Conservation (phyloP, 2,888 invertebrate species). For the Oligia latruncula region DNA sequence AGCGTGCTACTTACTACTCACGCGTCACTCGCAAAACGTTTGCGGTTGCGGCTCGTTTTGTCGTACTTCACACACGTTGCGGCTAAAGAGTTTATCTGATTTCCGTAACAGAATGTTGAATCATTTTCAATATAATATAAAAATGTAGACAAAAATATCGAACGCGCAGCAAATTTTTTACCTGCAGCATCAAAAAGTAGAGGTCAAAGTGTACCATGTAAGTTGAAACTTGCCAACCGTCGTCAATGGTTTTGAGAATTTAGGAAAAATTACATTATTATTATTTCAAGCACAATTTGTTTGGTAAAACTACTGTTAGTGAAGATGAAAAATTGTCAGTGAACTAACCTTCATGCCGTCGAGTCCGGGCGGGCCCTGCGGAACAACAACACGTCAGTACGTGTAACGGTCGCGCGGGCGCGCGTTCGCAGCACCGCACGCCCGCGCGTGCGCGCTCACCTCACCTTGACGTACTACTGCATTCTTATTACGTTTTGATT, state of each 20-base stretch:
- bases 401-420: slow-evolving; percentile 19
- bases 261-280: not conserved
- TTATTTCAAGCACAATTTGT: not conserved
- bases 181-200: not conserved
- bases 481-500: slow-evolving; percentile 13
- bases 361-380: slow-evolving; percentile 97
- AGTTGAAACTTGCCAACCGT: not conserved
- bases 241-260: not conserved
- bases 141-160: not conserved
- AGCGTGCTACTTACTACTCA: not conserved
- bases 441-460: not conserved
- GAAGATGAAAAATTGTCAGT: not conserved
- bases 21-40: not conserved
- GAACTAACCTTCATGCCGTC: slow-evolving; percentile 98
- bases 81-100: not conserved
- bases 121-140: not conserved
- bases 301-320: not conserved
- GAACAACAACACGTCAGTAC: slow-evolving; percentile 85
- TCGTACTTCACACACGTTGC: not conserved
- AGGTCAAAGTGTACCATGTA: not conserved
- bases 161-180: slow-evolving; percentile 8
- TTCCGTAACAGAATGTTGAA: slow-evolving; percentile 4
- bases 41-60: not conserved
- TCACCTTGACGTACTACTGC: not conserved
- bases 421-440: not conserved